phyloP scores from a whole-genome alignment of 2,113 vertebrate species.

The Nothoprocta perdicaria region DNA sequence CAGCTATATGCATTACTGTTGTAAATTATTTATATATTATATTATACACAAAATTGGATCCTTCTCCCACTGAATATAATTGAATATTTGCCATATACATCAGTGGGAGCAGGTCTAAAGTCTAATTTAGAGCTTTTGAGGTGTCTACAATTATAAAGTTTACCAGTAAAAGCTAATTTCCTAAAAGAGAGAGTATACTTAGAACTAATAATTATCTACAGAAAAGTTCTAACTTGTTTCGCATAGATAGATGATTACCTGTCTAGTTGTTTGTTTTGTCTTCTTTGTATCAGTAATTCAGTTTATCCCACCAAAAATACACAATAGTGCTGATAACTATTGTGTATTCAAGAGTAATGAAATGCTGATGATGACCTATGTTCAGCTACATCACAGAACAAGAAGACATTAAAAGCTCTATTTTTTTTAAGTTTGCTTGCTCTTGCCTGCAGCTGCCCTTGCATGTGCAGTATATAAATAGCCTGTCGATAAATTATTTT shows the following conservation, averaged over 20 bases:
- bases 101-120: conserved; percentile 51
- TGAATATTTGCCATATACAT: conserved; percentile 57
- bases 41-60: conserved; percentile 71
- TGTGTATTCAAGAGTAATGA: conserved; percentile 72
- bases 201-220: conserved; percentile 67
- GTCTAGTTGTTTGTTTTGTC: conserved; percentile 78
- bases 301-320: conserved; percentile 69
- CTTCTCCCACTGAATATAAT: conserved; percentile 52
- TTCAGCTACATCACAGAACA: conserved; percentile 64
- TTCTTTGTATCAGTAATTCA: conserved; percentile 68
- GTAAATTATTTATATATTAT: conserved; percentile 78
- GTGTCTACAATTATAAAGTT: conserved; percentile 76
- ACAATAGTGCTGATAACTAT: conserved; percentile 74
- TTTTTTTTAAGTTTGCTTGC: conserved; percentile 72
- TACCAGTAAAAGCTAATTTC: conserved; percentile 75
- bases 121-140: conserved; percentile 58
- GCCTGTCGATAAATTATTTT: conserved; percentile 71
- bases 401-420: conserved; percentile 64
- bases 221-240: conserved; percentile 73
- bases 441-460: conserved; percentile 77
- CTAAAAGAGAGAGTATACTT: conserved; percentile 77
- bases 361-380: conserved; percentile 52
- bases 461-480: conserved; percentile 77
- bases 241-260: conserved; percentile 65
- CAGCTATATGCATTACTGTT: conserved; percentile 76